Evolutionary conservation across 2,113 vertebrate species (phyloP).

Genomic region (Dasyornis broadbenti): DNA sequence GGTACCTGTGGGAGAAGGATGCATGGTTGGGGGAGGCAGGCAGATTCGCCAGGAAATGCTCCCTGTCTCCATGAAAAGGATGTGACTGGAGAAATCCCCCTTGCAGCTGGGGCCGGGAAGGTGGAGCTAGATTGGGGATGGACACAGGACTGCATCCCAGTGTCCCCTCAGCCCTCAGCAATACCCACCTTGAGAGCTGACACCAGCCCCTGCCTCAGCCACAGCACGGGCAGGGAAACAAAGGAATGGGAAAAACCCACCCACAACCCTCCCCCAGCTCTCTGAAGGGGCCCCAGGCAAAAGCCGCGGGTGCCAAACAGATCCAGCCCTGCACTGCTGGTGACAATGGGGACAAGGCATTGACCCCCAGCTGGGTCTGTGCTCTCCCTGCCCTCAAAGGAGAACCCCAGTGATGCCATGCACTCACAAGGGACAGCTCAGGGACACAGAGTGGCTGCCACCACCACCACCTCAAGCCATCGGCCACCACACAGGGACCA

Average conservation of each 20-base stretch:
- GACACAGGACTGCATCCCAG: fast-evolving
- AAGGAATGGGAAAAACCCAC: neutral
- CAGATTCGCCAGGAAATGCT: fast-evolving
- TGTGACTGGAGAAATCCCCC: neutral
- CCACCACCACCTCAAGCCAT: neutral
- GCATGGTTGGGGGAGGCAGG: fast-evolving
- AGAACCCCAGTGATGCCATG: neutral
- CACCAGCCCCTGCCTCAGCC: neutral
- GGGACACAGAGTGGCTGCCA: neutral
- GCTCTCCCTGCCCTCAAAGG: neutral
- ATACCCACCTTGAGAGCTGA: neutral
- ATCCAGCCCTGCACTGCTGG: neutral
- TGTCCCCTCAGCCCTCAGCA: neutral
- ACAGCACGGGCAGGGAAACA: neutral
- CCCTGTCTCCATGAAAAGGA: neutral
- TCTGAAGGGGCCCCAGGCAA: neutral
- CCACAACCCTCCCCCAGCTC: neutral
- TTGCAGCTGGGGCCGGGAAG: neutral
- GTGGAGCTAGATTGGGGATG: neutral
- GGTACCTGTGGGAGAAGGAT: neutral
- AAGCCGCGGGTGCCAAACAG: neutral
- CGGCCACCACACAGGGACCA: fast-evolving
- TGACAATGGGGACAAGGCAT: neutral
- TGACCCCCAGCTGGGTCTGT: neutral
- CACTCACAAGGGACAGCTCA: neutral